Percentiles rank a stretch among this genome's conserved stretches.
phyloP scores from a whole-genome alignment of 2,888 invertebrate species.

The Chamaedrilus cognettii region DNA sequence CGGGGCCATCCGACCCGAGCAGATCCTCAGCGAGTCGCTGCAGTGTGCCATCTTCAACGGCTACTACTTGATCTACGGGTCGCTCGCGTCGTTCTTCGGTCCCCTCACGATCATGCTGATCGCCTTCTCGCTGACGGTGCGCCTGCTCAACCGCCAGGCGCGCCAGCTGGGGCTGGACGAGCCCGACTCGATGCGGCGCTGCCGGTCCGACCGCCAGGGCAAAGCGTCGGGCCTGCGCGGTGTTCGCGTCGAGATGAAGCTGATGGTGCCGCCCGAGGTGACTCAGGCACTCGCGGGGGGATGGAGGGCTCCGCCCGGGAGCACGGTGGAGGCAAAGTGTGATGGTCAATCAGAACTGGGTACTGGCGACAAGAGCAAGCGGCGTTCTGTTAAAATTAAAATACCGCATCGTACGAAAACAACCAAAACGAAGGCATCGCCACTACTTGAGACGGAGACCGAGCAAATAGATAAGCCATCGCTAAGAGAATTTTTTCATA shows the following conservation, averaged over 20 bases:
- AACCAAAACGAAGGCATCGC: no score
- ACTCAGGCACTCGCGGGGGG: conserved; percentile 8
- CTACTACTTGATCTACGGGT: conserved; percentile 77
- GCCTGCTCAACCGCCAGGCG: conserved; percentile 69
- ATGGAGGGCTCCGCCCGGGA: no score
- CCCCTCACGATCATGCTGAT: conserved; percentile 92
- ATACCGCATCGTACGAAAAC: no score
- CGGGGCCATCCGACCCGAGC: conserved; percentile 67
- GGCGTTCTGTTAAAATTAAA: no score
- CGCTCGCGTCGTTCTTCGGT: conserved; percentile 94
- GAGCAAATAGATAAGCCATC: no score
- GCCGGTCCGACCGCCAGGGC: conserved; percentile 3
- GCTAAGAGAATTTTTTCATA: no score
- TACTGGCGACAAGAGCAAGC: no score
- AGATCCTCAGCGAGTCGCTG: conserved; percentile 40
- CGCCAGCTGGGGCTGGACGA: conserved; percentile 11
- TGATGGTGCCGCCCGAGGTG: conserved; percentile 10
- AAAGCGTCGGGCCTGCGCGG: background rate
- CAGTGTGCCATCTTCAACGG: conserved; percentile 14
- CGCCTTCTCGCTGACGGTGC: conserved; percentile 91
- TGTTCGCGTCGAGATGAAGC: conserved; percentile 2
- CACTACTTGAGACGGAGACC: no score
- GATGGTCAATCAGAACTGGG: no score
- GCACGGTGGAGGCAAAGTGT: no score
- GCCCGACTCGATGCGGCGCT: no score